These are phyloP conservation scores for Stegana nigrithorax DNA, from an alignment of 2,888 invertebrate species.

Conservation along the genomic window DNA sequence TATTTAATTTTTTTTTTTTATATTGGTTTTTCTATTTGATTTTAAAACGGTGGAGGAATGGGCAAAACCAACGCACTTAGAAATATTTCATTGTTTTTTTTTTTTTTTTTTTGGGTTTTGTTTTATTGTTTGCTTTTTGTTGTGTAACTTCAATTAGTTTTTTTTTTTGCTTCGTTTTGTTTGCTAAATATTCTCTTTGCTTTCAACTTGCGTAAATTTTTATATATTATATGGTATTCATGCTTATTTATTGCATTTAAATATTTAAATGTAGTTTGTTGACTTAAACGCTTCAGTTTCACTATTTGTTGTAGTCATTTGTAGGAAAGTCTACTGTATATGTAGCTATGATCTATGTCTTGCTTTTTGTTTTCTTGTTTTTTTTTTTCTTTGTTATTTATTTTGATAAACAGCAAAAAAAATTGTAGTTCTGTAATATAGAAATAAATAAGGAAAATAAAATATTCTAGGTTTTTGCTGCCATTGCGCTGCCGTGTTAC, in stretches of 20 bases:
- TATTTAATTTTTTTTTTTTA: slow-evolving; percentile 22
- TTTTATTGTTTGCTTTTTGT: slow-evolving; percentile 9
- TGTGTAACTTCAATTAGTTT: slow-evolving; percentile 10
- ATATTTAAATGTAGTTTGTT: slow-evolving; percentile 22
- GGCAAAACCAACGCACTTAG: slow-evolving; percentile 1
- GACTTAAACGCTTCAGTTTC: slow-evolving; percentile 33
- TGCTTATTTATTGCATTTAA: slow-evolving; percentile 7
- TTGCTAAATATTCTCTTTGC: not conserved
- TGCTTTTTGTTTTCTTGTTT: slow-evolving; percentile 17
- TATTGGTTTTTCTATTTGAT: slow-evolving; percentile 23
- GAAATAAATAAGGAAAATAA: too few species aligned
- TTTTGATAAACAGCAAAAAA: not conserved
- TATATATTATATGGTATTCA: not conserved
- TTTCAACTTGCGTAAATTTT: slow-evolving; percentile 9
- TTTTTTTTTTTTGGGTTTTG: slow-evolving; percentile 9
- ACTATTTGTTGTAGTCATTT: slow-evolving; percentile 9
- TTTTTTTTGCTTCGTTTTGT: not conserved
- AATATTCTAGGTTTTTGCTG: too few species aligned
- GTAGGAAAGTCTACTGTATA: slow-evolving; percentile 13
- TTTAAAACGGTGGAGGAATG: slow-evolving; percentile 22
- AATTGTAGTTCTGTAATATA: too few species aligned
- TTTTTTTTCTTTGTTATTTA: not conserved
- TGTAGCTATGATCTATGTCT: not conserved
- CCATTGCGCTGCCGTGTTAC: too few species aligned
- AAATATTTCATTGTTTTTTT: slow-evolving; percentile 14